A percentile compares a stretch with the other conserved stretches of the same genome.
These are phyloP conservation scores for Caerostris extrusa DNA, from an alignment of 1,140 invertebrate species.

Conservation along the genomic window DNA sequence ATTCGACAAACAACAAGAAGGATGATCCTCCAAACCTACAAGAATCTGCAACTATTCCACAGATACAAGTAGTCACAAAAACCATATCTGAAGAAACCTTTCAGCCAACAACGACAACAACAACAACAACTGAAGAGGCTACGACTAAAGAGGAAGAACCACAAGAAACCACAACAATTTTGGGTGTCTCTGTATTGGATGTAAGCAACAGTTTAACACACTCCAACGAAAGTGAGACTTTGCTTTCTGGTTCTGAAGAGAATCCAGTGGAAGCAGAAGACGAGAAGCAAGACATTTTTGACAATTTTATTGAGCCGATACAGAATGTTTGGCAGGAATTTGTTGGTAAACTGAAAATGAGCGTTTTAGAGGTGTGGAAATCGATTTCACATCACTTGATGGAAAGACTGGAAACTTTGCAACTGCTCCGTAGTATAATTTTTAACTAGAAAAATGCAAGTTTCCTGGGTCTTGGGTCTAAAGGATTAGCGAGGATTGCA, in stretches of 20 bases:
- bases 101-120: background rate
- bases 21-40: background rate
- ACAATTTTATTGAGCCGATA: slow-evolving; percentile 57
- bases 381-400: slow-evolving; percentile 73
- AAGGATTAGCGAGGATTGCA: background rate
- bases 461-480: background rate
- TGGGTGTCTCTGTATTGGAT: background rate
- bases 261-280: slow-evolving; percentile 12
- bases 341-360: slow-evolving; percentile 73
- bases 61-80: slow-evolving; percentile 64
- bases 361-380: slow-evolving; percentile 73
- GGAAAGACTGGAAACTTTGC: slow-evolving; percentile 71
- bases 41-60: slow-evolving; percentile 16
- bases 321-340: slow-evolving; percentile 69
- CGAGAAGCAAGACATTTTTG: slow-evolving; percentile 64
- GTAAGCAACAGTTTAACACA: background rate
- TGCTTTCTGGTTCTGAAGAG: background rate
- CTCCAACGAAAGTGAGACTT: slow-evolving; percentile 39
- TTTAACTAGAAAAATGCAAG: background rate
- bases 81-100: slow-evolving; percentile 31
- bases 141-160: background rate
- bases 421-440: background rate
- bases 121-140: background rate
- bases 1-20: background rate
- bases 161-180: background rate